A percentile compares a stretch with the other conserved stretches of the same genome.
These are phyloP conservation scores for Platycheirus rosarum DNA, from an alignment of 2,888 invertebrate species.

Conservation along the genomic window DNA sequence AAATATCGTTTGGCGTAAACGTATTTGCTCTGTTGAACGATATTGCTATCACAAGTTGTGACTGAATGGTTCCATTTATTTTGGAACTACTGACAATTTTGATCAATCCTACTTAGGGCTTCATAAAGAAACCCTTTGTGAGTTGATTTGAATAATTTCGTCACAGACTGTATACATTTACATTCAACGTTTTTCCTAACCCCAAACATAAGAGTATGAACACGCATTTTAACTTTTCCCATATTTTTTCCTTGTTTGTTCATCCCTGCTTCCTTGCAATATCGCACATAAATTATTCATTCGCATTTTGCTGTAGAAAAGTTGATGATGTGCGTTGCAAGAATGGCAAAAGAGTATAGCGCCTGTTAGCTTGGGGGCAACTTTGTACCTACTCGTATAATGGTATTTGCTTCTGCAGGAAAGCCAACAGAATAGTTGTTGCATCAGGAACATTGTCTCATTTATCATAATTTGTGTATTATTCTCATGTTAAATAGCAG, in stretches of 20 bases:
- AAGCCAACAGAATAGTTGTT: slow-evolving; percentile 30
- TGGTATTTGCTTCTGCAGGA: neutral
- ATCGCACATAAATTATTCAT: slow-evolving; percentile 73
- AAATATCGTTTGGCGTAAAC: too few relatives aligned
- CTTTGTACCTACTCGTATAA: neutral
- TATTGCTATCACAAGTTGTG: too few relatives aligned
- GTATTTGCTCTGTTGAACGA: too few relatives aligned
- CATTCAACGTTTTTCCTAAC: slow-evolving; percentile 60
- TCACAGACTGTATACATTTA: slow-evolving; percentile 34
- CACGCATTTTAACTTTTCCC: slow-evolving; percentile 58
- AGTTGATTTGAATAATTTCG: neutral
- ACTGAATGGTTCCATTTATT: too few relatives aligned
- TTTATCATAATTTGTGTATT: slow-evolving; percentile 73
- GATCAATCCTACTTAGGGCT: too few relatives aligned
- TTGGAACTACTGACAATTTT: too few relatives aligned
- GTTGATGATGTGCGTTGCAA: slow-evolving; percentile 49
- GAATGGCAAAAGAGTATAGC: slow-evolving; percentile 1
- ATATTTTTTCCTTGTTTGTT: slow-evolving; percentile 22
- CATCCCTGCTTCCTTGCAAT: slow-evolving; percentile 59
- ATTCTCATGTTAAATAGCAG: slow-evolving; percentile 64
- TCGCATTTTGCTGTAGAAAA: slow-evolving; percentile 62
- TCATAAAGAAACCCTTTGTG: too few relatives aligned
- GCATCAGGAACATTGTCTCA: slow-evolving; percentile 65
- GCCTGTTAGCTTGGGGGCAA: neutral
- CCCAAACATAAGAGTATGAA: slow-evolving; percentile 48